Percentiles rank a stretch among this genome's conserved stretches.
These are phyloP conservation scores for Argyrosomus regius DNA, from an alignment of 2,797 vertebrate genomes.

Conservation along the genomic window DNA sequence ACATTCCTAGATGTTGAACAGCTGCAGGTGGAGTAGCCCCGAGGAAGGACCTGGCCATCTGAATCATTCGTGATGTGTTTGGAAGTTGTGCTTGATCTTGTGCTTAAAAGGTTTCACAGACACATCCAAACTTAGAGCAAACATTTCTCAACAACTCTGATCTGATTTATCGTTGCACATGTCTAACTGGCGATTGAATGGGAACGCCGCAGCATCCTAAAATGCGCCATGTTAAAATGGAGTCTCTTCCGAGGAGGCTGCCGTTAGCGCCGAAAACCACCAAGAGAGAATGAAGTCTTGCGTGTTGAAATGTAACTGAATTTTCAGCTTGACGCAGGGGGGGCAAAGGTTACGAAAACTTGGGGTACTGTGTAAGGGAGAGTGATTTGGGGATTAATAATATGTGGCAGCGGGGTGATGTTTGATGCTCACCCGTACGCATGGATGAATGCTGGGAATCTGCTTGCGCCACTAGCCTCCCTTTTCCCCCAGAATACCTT, in stretches of 20 bases:
- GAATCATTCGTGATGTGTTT: neutral
- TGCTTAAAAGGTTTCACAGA: neutral
- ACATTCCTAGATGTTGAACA: neutral
- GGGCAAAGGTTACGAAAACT: conserved; percentile 42
- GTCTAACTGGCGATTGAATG: neutral
- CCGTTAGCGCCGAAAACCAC: conserved; percentile 2
- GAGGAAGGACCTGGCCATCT: neutral
- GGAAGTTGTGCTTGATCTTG: fast-evolving
- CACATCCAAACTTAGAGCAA: neutral
- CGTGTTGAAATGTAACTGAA: conserved; percentile 32
- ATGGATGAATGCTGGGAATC: conserved; percentile 84
- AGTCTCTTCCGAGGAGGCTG: conserved; percentile 43
- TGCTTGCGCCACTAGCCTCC: conserved; percentile 69
- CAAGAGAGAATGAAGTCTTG: neutral
- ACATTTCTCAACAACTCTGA: neutral
- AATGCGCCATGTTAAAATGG: conserved; percentile 73
- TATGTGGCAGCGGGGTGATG: conserved; percentile 57
- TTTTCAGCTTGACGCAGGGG: neutral
- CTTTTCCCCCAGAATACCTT: conserved; percentile 67
- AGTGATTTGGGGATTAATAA: conserved; percentile 62
- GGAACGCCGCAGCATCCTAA: conserved; percentile 35
- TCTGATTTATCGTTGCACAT: neutral
- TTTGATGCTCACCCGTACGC: conserved; percentile 64
- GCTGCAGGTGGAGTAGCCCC: neutral
- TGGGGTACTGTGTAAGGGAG: conserved; percentile 30